phyloP scores from a whole-genome alignment of 2,113 vertebrate species.

The Clupea harengus region DNA sequence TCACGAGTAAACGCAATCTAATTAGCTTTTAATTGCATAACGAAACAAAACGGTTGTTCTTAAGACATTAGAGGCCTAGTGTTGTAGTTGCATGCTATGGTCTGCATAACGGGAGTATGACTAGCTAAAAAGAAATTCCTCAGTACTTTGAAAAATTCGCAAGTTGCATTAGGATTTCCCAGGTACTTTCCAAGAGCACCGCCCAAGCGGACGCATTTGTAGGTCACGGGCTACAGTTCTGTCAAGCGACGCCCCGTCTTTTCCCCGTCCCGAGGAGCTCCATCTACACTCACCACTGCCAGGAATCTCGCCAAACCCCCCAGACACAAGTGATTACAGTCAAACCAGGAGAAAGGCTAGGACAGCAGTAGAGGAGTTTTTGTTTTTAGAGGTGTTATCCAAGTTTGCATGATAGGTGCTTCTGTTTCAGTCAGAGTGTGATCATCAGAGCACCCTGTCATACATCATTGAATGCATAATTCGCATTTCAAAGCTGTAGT shows the following conservation, averaged over 20 bases:
- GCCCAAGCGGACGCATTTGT: not conserved
- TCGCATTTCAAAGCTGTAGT: not conserved
- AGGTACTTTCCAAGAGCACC: constrained; percentile 13
- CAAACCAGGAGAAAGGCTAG: not conserved
- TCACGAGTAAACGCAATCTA: not conserved
- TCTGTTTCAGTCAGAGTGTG: not conserved
- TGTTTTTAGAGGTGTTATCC: not conserved
- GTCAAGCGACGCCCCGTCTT: not conserved
- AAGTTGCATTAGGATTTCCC: not conserved
- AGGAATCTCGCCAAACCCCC: not conserved
- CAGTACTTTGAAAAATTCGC: not conserved
- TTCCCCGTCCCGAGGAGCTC: not conserved
- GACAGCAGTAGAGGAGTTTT: not conserved
- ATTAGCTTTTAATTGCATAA: not conserved
- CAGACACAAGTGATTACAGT: not conserved
- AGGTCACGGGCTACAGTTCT: not conserved
- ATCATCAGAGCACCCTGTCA: not conserved
- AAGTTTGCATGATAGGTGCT: not conserved
- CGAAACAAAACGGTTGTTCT: not conserved
- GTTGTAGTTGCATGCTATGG: not conserved
- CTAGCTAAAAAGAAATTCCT: not conserved
- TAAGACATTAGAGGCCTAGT: not conserved
- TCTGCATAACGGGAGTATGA: not conserved
- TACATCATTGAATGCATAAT: not conserved
- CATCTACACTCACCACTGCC: not conserved